Evolutionary conservation across 2,113 vertebrate genomes (phyloP).

Genomic region (Lepisosteus oculatus): DNA sequence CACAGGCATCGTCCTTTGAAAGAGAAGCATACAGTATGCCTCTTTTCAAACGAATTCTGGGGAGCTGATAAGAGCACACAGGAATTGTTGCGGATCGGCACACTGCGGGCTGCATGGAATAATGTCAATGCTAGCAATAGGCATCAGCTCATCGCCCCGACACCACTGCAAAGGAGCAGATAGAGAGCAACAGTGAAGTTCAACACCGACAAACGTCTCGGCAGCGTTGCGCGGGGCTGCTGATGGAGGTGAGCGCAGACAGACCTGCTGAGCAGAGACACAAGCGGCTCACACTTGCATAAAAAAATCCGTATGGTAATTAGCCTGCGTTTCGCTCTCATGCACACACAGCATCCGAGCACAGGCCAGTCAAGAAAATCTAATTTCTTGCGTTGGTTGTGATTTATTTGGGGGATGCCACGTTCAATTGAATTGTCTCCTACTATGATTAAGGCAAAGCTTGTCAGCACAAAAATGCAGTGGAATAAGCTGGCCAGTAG

Average conservation of each 20-base stretch:
- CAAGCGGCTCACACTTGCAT: no score
- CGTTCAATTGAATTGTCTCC: slow-evolving; percentile 34
- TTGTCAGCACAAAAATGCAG: no score
- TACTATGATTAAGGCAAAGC: background rate
- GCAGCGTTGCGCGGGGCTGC: no score
- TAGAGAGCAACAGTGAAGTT: no score
- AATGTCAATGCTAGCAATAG: no score
- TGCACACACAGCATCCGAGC: slow-evolving; percentile 33
- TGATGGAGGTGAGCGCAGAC: no score
- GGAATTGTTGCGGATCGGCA: background rate
- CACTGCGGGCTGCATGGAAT: no score
- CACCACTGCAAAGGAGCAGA: no score
- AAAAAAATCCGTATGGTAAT: slow-evolving; percentile 15
- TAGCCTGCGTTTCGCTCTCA: slow-evolving; percentile 36
- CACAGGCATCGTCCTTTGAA: background rate
- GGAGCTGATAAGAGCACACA: background rate
- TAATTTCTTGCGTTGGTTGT: slow-evolving; percentile 33
- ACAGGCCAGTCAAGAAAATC: slow-evolving; percentile 41
- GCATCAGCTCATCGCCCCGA: no score
- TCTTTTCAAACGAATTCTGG: background rate
- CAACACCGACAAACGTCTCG: no score
- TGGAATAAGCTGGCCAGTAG: no score
- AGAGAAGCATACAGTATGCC: background rate
- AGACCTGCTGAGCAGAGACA: no score
- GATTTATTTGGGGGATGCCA: slow-evolving; percentile 42